Percentiles rank a stretch among this genome's conserved stretches.
Conservation (phyloP, 2,888 invertebrate species). For the Hofmannophila pseudospretella region DNA sequence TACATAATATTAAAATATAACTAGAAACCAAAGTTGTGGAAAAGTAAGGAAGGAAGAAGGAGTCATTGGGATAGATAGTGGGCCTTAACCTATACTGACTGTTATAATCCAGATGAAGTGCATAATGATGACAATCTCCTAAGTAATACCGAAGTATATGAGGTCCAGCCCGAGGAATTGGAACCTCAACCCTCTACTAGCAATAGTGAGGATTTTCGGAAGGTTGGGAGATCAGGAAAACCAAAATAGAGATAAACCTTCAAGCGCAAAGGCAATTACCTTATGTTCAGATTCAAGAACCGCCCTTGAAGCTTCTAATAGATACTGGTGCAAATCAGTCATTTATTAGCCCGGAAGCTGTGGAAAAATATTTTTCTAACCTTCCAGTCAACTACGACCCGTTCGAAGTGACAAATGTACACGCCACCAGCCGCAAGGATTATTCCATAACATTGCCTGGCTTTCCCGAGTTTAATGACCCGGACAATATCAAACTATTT, state of each 20-base stretch:
- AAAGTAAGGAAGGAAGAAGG: too few relatives aligned
- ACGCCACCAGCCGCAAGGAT: conserved; percentile 7
- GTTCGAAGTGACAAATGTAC: conserved; percentile 14
- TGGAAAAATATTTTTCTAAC: conserved; percentile 8
- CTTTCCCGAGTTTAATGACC: conserved; percentile 3
- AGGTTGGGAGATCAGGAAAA: conserved; percentile 1
- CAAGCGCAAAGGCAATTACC: conserved; percentile 13
- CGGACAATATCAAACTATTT: too few relatives aligned
- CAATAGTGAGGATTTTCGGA: conserved; percentile 9
- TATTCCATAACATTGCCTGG: neutral
- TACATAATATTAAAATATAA: too few relatives aligned
- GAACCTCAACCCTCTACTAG: too few relatives aligned
- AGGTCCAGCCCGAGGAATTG: too few relatives aligned
- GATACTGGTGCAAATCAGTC: conserved; percentile 17
- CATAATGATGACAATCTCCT: neutral
- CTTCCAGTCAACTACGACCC: conserved; percentile 13
- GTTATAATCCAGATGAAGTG: neutral
- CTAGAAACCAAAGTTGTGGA: too few relatives aligned
- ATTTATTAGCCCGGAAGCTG: conserved; percentile 13
- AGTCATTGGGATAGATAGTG: too few relatives aligned
- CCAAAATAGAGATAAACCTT: conserved; percentile 14
- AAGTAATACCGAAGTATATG: too few relatives aligned
- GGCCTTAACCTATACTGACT: too few relatives aligned
- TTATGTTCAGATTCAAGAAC: conserved; percentile 10
- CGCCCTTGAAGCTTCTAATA: conserved; percentile 14